Conservation (phyloP, 2,797 vertebrate species). For the Fringilla coelebs region DNA sequence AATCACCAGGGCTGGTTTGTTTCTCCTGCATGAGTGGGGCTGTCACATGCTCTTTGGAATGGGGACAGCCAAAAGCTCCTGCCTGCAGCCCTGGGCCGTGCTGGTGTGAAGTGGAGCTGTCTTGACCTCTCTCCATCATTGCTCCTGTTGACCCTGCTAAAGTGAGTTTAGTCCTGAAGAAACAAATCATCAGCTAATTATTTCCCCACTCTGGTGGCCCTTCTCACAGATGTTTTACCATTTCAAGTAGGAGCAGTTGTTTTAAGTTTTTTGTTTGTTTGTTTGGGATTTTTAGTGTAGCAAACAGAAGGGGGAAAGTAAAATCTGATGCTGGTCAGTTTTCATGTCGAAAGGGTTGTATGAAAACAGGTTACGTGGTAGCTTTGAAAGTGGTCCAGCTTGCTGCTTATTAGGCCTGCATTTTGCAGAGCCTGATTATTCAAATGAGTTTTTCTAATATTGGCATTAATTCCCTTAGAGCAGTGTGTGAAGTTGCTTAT, state of each 20-base stretch:
- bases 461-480: neutral
- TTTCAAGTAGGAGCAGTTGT: neutral
- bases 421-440: neutral
- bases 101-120: neutral
- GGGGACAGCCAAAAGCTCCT: neutral
- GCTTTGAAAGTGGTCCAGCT: neutral
- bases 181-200: neutral
- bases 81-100: neutral
- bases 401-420: neutral
- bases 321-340: neutral
- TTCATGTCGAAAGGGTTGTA: neutral
- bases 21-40: neutral
- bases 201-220: neutral
- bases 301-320: neutral
- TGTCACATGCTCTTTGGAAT: neutral
- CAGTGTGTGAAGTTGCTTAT: neutral
- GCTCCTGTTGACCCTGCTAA: constrained; percentile 1
- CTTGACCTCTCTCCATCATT: neutral
- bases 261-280: neutral
- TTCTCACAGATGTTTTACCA: neutral
- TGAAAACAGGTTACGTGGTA: neutral
- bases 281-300: neutral
- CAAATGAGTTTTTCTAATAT: neutral
- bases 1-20: neutral
- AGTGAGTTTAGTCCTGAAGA: neutral